Evolutionary conservation across 2,888 invertebrate species (phyloP).

Genomic region (Apotomis betuletana): DNA sequence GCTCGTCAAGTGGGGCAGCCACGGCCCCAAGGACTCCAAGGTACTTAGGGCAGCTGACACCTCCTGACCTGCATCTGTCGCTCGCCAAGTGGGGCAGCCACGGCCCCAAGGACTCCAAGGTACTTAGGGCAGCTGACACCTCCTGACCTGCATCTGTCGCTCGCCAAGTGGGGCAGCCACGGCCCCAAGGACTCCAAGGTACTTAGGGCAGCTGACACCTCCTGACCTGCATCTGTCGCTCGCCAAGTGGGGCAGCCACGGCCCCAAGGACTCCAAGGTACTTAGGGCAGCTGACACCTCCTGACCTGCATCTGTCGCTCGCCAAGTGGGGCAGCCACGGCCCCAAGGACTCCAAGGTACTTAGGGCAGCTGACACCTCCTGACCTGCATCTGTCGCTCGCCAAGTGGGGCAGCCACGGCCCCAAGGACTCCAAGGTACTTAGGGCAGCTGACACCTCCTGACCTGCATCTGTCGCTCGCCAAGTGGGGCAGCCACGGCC

Average conservation of each 20-base stretch:
- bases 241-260: slow-evolving; percentile 87
- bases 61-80: slow-evolving; percentile 52
- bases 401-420: slow-evolving; percentile 87
- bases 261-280: slow-evolving; percentile 84
- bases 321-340: slow-evolving; percentile 87
- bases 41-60: slow-evolving; percentile 52
- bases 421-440: slow-evolving; percentile 83
- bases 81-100: slow-evolving; percentile 87
- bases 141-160: slow-evolving; percentile 55
- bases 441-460: neutral
- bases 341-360: slow-evolving; percentile 84
- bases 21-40: slow-evolving; percentile 84
- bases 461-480: slow-evolving; percentile 80
- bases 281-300: neutral
- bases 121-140: slow-evolving; percentile 49
- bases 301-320: slow-evolving; percentile 69
- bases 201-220: neutral
- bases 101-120: slow-evolving; percentile 84
- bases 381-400: slow-evolving; percentile 73
- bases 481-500: slow-evolving; percentile 86
- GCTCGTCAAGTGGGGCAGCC: slow-evolving; percentile 87
- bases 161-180: slow-evolving; percentile 87
- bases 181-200: slow-evolving; percentile 85
- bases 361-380: neutral
- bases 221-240: slow-evolving; percentile 68